These are phyloP conservation scores for Drepana falcataria DNA, from an alignment of 2,888 invertebrate species.

Conservation along the genomic window DNA sequence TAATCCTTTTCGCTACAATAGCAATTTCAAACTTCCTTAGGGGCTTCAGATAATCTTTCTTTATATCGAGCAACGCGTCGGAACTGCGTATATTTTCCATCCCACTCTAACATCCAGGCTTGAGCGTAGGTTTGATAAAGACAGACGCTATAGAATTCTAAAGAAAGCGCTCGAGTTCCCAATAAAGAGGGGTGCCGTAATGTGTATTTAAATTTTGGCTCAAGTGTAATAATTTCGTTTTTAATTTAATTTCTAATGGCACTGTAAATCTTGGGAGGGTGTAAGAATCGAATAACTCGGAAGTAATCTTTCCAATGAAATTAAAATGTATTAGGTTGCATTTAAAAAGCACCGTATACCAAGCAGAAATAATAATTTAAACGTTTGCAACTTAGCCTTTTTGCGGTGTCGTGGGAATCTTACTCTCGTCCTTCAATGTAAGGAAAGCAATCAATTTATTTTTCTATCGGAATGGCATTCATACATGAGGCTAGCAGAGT, in stretches of 20 bases:
- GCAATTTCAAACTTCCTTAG: constrained; percentile 80
- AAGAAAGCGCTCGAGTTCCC: constrained; percentile 68
- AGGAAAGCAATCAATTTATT: too few species aligned
- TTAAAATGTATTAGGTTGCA: neutral
- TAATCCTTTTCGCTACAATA: constrained; percentile 80
- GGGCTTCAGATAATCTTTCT: constrained; percentile 80
- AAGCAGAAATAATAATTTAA: too few species aligned
- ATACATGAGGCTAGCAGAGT: too few species aligned
- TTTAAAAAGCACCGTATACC: too few species aligned
- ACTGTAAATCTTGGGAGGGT: constrained; percentile 54
- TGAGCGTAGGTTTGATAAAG: constrained; percentile 28
- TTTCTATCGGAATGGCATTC: too few species aligned
- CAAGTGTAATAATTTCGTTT: constrained; percentile 76
- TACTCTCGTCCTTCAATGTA: too few species aligned
- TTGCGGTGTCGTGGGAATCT: too few species aligned
- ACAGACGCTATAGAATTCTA: constrained; percentile 37
- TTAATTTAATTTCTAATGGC: constrained; percentile 76
- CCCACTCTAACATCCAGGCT: constrained; percentile 30
- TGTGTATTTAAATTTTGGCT: constrained; percentile 77
- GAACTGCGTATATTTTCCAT: constrained; percentile 43
- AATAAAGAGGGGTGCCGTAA: constrained; percentile 76
- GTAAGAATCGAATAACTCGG: constrained; percentile 40
- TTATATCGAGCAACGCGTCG: constrained; percentile 73
- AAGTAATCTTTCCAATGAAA: constrained; percentile 34
- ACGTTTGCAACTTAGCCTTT: too few species aligned